phyloP scores from a whole-genome alignment of 2,113 vertebrate genomes.

The Microcebus ravelobensis region DNA sequence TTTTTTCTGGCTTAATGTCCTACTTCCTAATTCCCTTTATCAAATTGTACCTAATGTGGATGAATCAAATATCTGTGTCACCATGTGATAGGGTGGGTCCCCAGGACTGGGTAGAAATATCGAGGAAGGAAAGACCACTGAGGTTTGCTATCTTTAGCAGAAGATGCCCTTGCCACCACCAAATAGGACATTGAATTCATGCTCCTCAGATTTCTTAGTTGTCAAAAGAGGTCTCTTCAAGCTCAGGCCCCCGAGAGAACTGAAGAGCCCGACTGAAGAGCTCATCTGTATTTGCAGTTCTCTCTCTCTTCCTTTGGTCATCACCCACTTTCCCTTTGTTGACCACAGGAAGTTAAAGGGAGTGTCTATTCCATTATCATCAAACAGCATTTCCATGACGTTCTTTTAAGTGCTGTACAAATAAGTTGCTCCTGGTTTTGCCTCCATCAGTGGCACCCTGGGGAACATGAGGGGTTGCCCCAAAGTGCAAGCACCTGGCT shows the following conservation, averaged over 20 bases:
- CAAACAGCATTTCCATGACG: not conserved
- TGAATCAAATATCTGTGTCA: not conserved
- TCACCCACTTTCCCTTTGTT: not conserved
- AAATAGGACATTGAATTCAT: not conserved
- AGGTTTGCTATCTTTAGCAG: not conserved
- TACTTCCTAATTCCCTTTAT: not conserved
- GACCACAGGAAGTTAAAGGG: conserved; percentile 13
- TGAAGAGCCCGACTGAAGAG: not conserved
- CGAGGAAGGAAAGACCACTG: not conserved
- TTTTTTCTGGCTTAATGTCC: not conserved
- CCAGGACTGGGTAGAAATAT: not conserved
- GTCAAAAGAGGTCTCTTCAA: conserved; percentile 27
- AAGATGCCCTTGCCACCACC: not conserved
- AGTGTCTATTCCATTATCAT: not conserved
- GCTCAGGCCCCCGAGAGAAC: not conserved
- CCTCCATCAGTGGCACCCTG: not conserved
- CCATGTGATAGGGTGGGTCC: not conserved
- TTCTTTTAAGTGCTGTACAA: not conserved
- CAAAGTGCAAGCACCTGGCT: not conserved
- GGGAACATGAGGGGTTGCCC: not conserved
- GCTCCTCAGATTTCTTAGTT: not conserved
- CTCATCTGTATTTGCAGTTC: not conserved
- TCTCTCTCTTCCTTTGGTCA: not conserved
- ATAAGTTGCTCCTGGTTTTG: conserved; percentile 42
- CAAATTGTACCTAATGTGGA: not conserved